These are phyloP conservation scores for Tyrannus savana DNA, from an alignment of 2,113 vertebrate species.

Conservation along the genomic window DNA sequence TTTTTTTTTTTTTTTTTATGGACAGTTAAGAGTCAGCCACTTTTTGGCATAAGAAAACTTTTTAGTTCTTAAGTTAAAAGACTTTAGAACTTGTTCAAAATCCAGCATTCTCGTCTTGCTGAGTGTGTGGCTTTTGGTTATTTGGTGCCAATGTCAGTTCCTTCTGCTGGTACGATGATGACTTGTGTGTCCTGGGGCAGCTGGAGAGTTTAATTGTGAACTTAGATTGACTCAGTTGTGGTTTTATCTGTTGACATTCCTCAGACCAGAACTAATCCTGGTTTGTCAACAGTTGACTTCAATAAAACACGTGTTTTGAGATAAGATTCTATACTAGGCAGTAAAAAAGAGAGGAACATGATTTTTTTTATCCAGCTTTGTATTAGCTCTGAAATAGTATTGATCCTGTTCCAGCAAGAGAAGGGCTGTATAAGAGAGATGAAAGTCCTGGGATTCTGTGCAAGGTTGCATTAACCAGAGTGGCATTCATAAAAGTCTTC, in stretches of 20 bases:
- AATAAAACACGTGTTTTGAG: neutral
- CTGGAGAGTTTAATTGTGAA: neutral
- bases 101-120: neutral
- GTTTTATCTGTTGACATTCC: neutral
- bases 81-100: neutral
- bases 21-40: neutral
- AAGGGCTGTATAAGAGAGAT: neutral
- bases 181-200: neutral
- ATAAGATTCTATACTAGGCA: neutral
- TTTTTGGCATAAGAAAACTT: neutral
- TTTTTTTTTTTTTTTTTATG: neutral
- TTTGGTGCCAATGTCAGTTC: neutral
- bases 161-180: neutral
- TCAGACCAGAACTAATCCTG: conserved; percentile 10
- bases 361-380: neutral
- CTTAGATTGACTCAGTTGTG: neutral
- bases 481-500: neutral
- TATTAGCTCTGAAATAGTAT: neutral
- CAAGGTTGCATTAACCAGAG: neutral
- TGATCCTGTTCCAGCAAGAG: neutral
- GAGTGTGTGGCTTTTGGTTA: neutral
- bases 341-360: neutral
- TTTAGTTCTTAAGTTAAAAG: neutral
- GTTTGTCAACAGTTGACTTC: neutral
- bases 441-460: neutral